These are phyloP conservation scores for Entelurus aequoreus DNA, from an alignment of 2,113 vertebrate genomes.

Conservation along the genomic window DNA sequence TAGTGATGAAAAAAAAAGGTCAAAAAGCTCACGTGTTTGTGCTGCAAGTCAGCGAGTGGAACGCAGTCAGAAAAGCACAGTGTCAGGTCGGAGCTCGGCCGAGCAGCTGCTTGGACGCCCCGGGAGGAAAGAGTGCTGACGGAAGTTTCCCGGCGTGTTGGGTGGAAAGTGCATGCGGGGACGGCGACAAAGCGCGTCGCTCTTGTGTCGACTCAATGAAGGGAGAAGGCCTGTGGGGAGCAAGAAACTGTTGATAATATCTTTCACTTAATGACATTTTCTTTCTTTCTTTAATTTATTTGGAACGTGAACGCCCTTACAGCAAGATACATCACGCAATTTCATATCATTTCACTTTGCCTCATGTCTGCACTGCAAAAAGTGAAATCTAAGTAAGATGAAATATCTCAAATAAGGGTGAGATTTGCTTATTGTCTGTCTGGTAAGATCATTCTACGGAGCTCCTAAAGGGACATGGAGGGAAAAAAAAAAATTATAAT, in stretches of 20 bases:
- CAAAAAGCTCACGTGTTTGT: conserved; percentile 10
- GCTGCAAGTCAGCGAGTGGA: conserved; percentile 25
- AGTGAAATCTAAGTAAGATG: too few relatives aligned
- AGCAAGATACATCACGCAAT: too few relatives aligned
- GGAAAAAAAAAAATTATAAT: too few relatives aligned
- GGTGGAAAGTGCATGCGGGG: conserved; percentile 47
- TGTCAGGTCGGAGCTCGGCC: conserved; percentile 55
- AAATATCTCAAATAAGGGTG: too few relatives aligned
- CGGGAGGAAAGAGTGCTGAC: conserved; percentile 29
- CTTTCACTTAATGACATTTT: conserved; percentile 14
- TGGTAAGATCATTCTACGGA: too few relatives aligned
- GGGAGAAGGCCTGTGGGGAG: conserved; percentile 47
- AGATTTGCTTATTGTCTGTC: too few relatives aligned
- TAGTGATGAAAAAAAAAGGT: background rate
- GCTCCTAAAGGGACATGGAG: too few relatives aligned
- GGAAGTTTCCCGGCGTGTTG: conserved; percentile 42
- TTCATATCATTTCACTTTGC: too few relatives aligned
- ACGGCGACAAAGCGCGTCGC: conserved; percentile 25
- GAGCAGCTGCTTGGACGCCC: conserved; percentile 52
- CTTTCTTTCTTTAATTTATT: background rate
- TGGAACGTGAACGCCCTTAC: too few relatives aligned
- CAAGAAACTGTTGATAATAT: conserved; percentile 33
- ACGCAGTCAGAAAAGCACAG: conserved; percentile 68
- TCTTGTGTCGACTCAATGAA: conserved; percentile 40
- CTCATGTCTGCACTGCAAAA: too few relatives aligned